Conservation (phyloP, 2,113 vertebrate species). For the Dipodomys spectabilis region DNA sequence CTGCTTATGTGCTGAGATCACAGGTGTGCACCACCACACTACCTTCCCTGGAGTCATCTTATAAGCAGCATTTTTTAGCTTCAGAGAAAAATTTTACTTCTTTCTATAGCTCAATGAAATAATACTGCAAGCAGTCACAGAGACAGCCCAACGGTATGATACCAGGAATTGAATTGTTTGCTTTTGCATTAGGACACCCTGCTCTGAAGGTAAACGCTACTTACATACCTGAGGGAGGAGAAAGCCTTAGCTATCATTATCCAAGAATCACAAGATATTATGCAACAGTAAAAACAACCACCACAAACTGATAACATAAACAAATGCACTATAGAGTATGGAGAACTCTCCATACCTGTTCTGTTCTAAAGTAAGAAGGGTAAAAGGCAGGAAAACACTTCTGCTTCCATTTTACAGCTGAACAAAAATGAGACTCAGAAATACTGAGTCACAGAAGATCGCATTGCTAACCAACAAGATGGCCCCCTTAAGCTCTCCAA, state of each 20-base stretch:
- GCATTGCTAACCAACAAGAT: not conserved
- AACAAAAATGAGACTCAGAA: not conserved
- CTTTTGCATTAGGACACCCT: not conserved
- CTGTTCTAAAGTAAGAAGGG: not conserved
- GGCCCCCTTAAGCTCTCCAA: not conserved
- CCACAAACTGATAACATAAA: not conserved
- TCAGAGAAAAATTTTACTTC: not conserved
- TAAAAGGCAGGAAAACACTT: not conserved
- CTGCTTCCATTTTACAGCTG: not conserved
- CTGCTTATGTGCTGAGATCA: no score
- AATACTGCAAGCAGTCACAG: not conserved
- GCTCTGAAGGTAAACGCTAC: conserved; percentile 28
- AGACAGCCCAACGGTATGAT: not conserved
- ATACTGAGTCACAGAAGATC: not conserved
- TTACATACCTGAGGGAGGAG: not conserved
- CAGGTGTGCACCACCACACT: no score
- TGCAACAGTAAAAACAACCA: conserved; percentile 12
- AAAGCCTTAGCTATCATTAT: not conserved
- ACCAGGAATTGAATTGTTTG: not conserved
- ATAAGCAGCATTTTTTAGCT: not conserved
- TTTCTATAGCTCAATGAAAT: not conserved
- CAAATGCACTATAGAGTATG: not conserved
- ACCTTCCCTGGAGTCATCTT: not conserved
- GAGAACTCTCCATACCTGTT: not conserved
- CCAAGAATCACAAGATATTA: not conserved